A percentile compares a stretch with the other conserved stretches of the same genome.
These are phyloP conservation scores for Leptopilina myrica DNA, from an alignment of 2,888 invertebrate genomes.

Conservation along the genomic window DNA sequence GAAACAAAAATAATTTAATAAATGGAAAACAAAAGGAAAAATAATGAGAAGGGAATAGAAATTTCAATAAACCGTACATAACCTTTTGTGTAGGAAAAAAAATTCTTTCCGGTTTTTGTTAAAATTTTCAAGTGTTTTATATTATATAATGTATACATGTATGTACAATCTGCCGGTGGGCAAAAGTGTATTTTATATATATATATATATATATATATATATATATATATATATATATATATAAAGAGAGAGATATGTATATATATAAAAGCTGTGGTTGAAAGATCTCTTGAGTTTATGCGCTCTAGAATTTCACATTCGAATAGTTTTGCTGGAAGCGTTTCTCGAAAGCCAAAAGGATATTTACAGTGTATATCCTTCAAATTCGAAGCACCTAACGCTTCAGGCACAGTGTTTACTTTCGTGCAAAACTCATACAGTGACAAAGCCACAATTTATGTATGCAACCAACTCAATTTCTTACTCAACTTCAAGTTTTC, in stretches of 20 bases:
- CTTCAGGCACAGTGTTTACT: constrained; percentile 12
- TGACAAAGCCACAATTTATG: constrained; percentile 14
- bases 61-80: neutral
- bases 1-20: too few species aligned
- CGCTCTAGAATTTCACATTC: constrained; percentile 30
- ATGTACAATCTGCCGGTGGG: neutral
- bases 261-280: constrained; percentile 17
- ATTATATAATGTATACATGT: neutral
- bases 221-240: neutral
- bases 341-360: constrained; percentile 19
- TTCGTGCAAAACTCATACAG: constrained; percentile 3
- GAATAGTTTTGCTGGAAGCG: constrained; percentile 31
- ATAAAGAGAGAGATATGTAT: too few species aligned
- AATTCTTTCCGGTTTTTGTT: neutral
- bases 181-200: neutral
- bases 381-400: constrained; percentile 21
- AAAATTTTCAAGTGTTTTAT: neutral
- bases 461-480: neutral
- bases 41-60: neutral
- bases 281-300: constrained; percentile 32
- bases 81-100: neutral
- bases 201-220: neutral
- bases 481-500: neutral
- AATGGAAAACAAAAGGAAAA: neutral
- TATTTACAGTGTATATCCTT: constrained; percentile 35